Evolutionary conservation across 2,888 invertebrate species (phyloP).

Genomic region (Conus canariensis): DNA sequence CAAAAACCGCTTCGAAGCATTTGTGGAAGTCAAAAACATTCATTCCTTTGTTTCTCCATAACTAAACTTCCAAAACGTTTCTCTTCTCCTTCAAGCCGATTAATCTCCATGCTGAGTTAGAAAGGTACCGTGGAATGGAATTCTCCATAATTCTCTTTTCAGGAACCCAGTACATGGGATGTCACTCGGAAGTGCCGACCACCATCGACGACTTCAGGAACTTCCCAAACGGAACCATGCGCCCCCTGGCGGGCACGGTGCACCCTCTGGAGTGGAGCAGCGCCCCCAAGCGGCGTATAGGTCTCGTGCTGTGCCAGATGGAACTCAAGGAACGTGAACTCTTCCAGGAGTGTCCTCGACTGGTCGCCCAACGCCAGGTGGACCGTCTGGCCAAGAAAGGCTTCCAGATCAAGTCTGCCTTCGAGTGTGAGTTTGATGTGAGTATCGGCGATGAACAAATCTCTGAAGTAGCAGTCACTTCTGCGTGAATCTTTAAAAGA

Average conservation of each 20-base stretch:
- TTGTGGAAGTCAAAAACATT: no score
- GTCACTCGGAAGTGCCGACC: neutral
- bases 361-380: constrained; percentile 39
- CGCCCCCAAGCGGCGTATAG: constrained; percentile 18
- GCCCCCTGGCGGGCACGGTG: constrained; percentile 19
- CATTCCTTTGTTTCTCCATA: no score
- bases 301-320: constrained; percentile 22
- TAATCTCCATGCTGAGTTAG: no score
- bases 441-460: neutral
- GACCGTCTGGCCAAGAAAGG: constrained; percentile 32
- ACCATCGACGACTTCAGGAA: neutral
- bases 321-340: neutral
- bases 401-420: constrained; percentile 43
- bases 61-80: no score
- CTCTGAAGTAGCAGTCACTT: no score
- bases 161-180: neutral
- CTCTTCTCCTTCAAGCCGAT: no score
- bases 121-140: no score
- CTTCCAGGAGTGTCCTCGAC: constrained; percentile 27
- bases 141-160: neutral
- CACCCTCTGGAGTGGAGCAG: constrained; percentile 28
- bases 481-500: no score
- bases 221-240: constrained; percentile 27
- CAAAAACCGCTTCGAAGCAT: no score
- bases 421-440: constrained; percentile 46